Conservation (phyloP, 30 jellyfish, hydroid and myxozoan genomes). For the Pelagia noctiluca region DNA sequence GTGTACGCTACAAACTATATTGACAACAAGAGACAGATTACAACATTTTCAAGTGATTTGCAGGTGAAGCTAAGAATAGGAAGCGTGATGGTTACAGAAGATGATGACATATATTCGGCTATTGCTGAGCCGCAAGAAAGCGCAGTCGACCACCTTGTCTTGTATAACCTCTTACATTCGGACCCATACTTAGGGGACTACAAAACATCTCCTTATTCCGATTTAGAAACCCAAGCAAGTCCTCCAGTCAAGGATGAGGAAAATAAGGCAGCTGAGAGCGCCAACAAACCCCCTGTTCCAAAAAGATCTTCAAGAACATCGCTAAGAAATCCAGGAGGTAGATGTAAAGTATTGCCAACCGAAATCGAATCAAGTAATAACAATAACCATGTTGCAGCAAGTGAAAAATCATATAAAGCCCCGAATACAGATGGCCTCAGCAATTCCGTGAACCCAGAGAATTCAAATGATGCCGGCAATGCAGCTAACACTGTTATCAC, state of each 20-base stretch:
- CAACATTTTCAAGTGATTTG: slow-evolving; percentile 71
- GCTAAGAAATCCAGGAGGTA: no score
- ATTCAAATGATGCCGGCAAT: no score
- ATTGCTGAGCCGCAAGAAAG: slow-evolving; percentile 50
- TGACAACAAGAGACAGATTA: slow-evolving; percentile 49
- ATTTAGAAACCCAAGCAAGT: neutral
- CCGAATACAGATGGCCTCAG: no score
- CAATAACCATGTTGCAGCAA: no score
- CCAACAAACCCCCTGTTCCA: slow-evolving; percentile 25
- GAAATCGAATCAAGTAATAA: no score
- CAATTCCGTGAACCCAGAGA: no score
- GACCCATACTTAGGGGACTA: slow-evolving; percentile 38
- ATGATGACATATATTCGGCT: slow-evolving; percentile 15
- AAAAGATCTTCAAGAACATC: neutral
- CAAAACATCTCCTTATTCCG: neutral
- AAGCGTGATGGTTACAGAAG: slow-evolving; percentile 31
- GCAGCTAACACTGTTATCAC: no score
- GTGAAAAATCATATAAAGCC: no score
- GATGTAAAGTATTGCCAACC: no score
- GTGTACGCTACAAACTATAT: slow-evolving; percentile 63
- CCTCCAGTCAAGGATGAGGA: neutral
- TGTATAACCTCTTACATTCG: slow-evolving; percentile 8
- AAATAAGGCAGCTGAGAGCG: no score
- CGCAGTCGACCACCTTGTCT: slow-evolving; percentile 15
- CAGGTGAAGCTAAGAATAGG: slow-evolving; percentile 73